Percentiles rank a stretch among this genome's conserved stretches.
Conservation (phyloP, 2,888 invertebrate species). For the Liodrosophila aerea region DNA sequence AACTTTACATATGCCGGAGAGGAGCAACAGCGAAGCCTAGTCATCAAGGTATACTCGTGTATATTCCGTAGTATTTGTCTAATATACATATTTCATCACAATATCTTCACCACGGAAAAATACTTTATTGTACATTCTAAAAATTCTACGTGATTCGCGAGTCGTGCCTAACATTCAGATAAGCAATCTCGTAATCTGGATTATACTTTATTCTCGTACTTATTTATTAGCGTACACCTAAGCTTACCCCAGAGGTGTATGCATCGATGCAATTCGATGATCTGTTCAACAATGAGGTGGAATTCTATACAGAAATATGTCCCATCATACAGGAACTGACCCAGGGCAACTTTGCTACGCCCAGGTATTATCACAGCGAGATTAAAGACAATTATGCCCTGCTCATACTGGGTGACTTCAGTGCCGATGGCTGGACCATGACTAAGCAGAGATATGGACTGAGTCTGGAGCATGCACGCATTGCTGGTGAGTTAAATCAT, state of each 20-base stretch:
- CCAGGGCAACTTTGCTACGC: conserved; percentile 53
- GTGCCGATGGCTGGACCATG: conserved; percentile 69
- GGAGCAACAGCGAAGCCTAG: conserved; percentile 40
- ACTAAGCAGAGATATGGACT: conserved; percentile 68
- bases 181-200: neutral
- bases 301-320: conserved; percentile 73
- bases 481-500: conserved; percentile 61
- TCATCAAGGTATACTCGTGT: conserved; percentile 80
- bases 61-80: too few relatives aligned
- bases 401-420: conserved; percentile 78
- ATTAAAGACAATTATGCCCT: conserved; percentile 59
- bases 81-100: too few relatives aligned
- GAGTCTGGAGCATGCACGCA: conserved; percentile 77
- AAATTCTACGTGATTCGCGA: neutral
- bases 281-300: conserved; percentile 79
- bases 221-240: conserved; percentile 76
- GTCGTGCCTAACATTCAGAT: too few relatives aligned
- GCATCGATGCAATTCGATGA: conserved; percentile 66
- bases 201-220: too few relatives aligned
- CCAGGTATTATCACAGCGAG: conserved; percentile 77
- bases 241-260: conserved; percentile 62
- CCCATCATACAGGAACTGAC: conserved; percentile 64
- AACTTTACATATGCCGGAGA: conserved; percentile 53
- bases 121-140: too few relatives aligned
- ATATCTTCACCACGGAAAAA: too few relatives aligned